Evolutionary conservation across 2,888 invertebrate genomes (phyloP).

Genomic region (Icerya purchasi): DNA sequence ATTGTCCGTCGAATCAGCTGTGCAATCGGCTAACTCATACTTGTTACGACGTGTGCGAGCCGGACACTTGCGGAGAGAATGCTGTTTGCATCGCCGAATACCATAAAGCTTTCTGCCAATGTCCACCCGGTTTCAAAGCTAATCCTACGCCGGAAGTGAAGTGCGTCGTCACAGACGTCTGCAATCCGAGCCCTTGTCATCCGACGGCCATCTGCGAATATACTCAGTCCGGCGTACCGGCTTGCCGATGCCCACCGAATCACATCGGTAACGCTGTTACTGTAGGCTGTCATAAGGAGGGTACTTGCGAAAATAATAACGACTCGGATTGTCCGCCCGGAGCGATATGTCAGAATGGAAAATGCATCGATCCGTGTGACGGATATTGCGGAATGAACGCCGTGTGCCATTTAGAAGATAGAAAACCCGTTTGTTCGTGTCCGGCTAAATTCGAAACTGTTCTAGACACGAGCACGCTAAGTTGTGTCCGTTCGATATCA

Average conservation of each 20-base stretch:
- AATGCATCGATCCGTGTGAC: conserved; percentile 62
- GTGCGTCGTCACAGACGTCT: conserved; percentile 50
- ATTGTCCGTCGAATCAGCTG: conserved; percentile 54
- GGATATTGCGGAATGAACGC: conserved; percentile 62
- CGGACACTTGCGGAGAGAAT: conserved; percentile 63
- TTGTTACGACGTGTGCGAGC: conserved; percentile 58
- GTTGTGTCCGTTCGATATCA: conserved; percentile 47
- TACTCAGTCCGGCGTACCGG: conserved; percentile 38
- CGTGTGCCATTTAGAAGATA: conserved; percentile 51
- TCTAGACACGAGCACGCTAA: conserved; percentile 36
- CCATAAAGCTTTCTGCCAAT: conserved; percentile 61
- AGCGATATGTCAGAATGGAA: conserved; percentile 44
- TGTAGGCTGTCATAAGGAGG: conserved; percentile 55
- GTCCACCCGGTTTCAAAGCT: conserved; percentile 59
- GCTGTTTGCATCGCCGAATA: conserved; percentile 73
- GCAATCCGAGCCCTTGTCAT: conserved; percentile 58
- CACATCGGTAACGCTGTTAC: conserved; percentile 53
- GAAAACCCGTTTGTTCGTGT: conserved; percentile 58
- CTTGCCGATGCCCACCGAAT: conserved; percentile 57
- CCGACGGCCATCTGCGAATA: conserved; percentile 54
- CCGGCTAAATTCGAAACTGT: conserved; percentile 50
- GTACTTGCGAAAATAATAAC: conserved; percentile 44
- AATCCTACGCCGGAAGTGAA: conserved; percentile 67
- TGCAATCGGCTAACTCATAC: conserved; percentile 65
- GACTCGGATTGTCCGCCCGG: conserved; percentile 47